Percentiles rank a stretch among this genome's conserved stretches.
Conservation (phyloP, 2,888 invertebrate species). For the Thumatha senex region DNA sequence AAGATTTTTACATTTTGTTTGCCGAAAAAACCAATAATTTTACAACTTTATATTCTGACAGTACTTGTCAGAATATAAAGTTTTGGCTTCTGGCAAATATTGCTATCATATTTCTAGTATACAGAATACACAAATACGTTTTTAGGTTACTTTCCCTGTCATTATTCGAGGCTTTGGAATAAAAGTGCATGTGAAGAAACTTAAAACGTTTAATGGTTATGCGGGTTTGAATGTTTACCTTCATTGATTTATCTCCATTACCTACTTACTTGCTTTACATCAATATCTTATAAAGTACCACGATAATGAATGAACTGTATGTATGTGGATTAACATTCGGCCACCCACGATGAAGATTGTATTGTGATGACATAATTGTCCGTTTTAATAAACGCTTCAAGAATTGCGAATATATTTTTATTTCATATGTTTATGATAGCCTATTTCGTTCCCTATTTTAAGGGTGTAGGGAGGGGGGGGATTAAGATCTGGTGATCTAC, state of each 20-base stretch:
- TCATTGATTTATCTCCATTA: conserved; percentile 31
- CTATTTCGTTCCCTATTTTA: no score
- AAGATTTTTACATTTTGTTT: not conserved
- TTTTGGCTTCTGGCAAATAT: not conserved
- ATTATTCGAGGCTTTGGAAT: conserved; percentile 10
- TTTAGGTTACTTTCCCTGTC: conserved; percentile 5
- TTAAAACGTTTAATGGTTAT: conserved; percentile 22
- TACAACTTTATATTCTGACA: no score
- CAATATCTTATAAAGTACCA: conserved; percentile 13
- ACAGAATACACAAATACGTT: not conserved
- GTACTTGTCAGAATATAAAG: no score
- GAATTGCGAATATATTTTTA: conserved; percentile 5
- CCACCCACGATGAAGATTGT: conserved; percentile 32
- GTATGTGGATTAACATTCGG: conserved; percentile 17
- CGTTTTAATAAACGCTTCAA: conserved; percentile 19
- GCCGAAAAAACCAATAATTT: not conserved
- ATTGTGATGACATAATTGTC: conserved; percentile 37
- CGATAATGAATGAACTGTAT: conserved; percentile 30
- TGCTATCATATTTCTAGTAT: not conserved
- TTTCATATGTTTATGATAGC: conserved; percentile 2
- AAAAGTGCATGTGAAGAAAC: conserved; percentile 14
- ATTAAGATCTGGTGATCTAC: no score
- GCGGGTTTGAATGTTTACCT: conserved; percentile 32
- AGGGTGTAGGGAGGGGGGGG: no score
- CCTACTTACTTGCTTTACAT: conserved; percentile 11